phyloP scores from a whole-genome alignment of 1,140 invertebrate species.

The Cherax destructor region DNA sequence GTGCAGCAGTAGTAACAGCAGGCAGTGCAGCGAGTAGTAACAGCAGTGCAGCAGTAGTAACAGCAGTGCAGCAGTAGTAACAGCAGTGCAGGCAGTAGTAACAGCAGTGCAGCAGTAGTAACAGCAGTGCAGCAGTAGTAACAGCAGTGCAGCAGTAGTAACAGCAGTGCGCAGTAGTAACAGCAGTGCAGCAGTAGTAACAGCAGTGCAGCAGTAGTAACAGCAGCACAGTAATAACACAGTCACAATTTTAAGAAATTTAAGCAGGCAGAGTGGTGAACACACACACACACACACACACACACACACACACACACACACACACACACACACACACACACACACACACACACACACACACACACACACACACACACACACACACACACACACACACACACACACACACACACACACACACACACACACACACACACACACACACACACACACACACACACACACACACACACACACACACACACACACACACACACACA shows the following conservation, averaged over 20 bases:
- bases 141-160: too few species aligned
- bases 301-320: constrained; percentile 36
- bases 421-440: constrained; percentile 1
- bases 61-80: too few species aligned
- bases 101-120: too few species aligned
- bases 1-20: too few species aligned
- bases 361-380: constrained; percentile 9
- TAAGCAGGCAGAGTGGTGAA: not conserved
- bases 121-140: too few species aligned
- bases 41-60: too few species aligned
- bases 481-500: not conserved
- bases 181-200: too few species aligned
- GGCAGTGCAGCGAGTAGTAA: too few species aligned
- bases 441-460: not conserved
- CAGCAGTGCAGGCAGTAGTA: too few species aligned
- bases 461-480: not conserved
- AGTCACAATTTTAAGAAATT: not conserved
- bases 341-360: constrained; percentile 42
- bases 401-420: constrained; percentile 9
- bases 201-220: too few species aligned
- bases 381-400: constrained; percentile 16
- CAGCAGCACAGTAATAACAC: too few species aligned
- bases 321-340: constrained; percentile 42
- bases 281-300: constrained; percentile 27
- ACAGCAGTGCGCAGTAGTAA: too few species aligned